Evolutionary conservation across 2,888 invertebrate species (phyloP).

Genomic region (Neoaliturus tenellus): DNA sequence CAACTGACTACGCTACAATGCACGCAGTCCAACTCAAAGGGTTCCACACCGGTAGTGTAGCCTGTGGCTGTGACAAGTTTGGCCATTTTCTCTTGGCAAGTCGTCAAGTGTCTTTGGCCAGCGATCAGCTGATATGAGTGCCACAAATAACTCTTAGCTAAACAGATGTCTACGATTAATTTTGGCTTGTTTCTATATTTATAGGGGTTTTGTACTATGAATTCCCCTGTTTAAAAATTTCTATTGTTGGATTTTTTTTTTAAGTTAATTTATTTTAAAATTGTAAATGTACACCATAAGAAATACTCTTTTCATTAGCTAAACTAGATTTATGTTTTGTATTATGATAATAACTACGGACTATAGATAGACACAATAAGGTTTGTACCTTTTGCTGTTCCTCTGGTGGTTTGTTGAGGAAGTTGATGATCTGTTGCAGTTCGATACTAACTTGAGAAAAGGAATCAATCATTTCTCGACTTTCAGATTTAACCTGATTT

Average conservation of each 20-base stretch:
- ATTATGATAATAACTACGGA: no score
- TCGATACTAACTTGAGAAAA: slow-evolving; percentile 79
- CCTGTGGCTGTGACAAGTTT: background rate
- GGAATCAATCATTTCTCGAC: slow-evolving; percentile 81
- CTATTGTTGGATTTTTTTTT: background rate
- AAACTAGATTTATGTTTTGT: no score
- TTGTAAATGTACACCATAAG: no score
- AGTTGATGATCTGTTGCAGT: slow-evolving; percentile 75
- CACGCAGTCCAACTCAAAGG: background rate
- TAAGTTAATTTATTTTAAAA: no score
- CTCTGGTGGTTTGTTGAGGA: slow-evolving; percentile 51
- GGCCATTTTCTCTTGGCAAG: slow-evolving; percentile 11
- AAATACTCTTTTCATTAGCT: no score
- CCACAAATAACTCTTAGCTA: slow-evolving; percentile 21
- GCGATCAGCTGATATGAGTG: background rate
- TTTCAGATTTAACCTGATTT: slow-evolving; percentile 77
- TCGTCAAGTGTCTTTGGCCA: slow-evolving; percentile 28
- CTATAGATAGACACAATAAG: no score
- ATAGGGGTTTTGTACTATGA: background rate
- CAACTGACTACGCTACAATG: background rate
- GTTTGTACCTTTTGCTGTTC: slow-evolving; percentile 53
- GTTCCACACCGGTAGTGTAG: background rate
- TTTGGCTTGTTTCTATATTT: background rate
- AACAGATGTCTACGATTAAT: slow-evolving; percentile 26
- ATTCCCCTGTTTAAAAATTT: background rate